phyloP scores from a whole-genome alignment of 2,113 vertebrate species.

The Xiphias gladius region DNA sequence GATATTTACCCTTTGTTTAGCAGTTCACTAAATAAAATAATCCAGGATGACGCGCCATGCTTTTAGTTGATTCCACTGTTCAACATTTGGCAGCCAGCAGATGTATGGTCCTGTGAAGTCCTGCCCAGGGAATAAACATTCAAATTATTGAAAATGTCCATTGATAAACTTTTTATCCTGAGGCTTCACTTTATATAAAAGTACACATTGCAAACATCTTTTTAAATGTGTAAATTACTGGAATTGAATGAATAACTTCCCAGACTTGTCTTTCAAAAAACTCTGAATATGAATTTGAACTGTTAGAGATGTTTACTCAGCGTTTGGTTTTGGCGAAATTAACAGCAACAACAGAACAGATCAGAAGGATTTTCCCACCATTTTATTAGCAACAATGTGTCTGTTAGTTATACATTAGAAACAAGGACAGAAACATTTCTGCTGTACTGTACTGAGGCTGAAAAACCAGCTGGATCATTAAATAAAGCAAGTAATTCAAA shows the following conservation, averaged over 20 bases:
- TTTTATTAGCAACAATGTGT: conserved; percentile 88
- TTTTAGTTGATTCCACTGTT: conserved; percentile 32
- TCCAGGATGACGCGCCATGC: conserved; percentile 44
- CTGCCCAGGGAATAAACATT: not conserved
- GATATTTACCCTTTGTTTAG: conserved; percentile 35
- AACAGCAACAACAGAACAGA: not conserved
- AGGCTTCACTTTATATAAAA: not conserved
- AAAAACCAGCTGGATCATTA: conserved; percentile 73
- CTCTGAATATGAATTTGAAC: not conserved
- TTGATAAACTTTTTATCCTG: not conserved
- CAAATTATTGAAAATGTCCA: conserved; percentile 1
- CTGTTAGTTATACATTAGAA: conserved; percentile 82
- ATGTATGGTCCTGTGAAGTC: not conserved
- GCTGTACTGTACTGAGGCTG: conserved; percentile 77
- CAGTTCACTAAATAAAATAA: conserved; percentile 40
- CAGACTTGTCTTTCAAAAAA: not conserved
- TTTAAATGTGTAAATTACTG: not conserved
- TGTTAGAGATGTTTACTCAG: not conserved
- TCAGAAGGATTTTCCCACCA: conserved; percentile 71
- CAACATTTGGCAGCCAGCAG: conserved; percentile 4
- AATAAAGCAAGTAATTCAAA: conserved; percentile 77
- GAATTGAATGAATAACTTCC: not conserved
- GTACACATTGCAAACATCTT: not conserved
- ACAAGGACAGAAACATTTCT: conserved; percentile 82
- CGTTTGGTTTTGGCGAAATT: not conserved